A percentile compares a stretch with the other conserved stretches of the same genome.
These are phyloP conservation scores for Drosophila lini DNA, from an alignment of 1,140 invertebrate species.

Conservation along the genomic window DNA sequence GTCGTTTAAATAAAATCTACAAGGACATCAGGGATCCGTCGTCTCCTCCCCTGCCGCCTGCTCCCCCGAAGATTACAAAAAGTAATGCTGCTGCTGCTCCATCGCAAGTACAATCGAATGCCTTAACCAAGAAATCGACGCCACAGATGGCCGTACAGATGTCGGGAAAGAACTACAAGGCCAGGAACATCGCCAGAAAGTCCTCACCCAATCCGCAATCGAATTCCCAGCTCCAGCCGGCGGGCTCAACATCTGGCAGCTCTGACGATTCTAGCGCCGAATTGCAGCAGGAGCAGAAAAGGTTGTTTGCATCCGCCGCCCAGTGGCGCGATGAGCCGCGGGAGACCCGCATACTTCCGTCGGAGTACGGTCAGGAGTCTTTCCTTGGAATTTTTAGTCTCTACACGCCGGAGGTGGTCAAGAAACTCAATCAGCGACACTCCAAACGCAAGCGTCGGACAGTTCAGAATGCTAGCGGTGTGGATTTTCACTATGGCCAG, in stretches of 20 bases:
- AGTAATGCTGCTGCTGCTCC: background rate
- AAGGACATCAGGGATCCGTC: slow-evolving; percentile 1
- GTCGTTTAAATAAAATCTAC: slow-evolving; percentile 18
- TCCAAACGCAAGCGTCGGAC: slow-evolving; percentile 81
- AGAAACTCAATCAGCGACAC: slow-evolving; percentile 73
- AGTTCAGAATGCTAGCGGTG: slow-evolving; percentile 75
- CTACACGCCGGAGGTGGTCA: slow-evolving; percentile 66
- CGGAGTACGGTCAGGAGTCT: slow-evolving; percentile 74
- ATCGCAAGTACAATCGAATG: background rate
- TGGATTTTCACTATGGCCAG: slow-evolving; percentile 82
- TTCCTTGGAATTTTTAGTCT: slow-evolving; percentile 75
- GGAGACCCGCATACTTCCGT: slow-evolving; percentile 57
- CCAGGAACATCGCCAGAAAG: slow-evolving; percentile 17
- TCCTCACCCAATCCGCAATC: slow-evolving; percentile 7
- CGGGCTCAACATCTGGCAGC: slow-evolving; percentile 37
- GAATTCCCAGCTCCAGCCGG: background rate
- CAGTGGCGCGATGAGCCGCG: slow-evolving; percentile 68
- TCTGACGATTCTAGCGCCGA: slow-evolving; percentile 71
- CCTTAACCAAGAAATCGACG: slow-evolving; percentile 1
- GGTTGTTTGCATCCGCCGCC: slow-evolving; percentile 50
- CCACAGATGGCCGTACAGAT: background rate
- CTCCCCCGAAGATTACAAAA: background rate
- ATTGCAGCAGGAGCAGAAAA: slow-evolving; percentile 63
- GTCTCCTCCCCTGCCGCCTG: background rate
- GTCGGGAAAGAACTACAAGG: slow-evolving; percentile 11